Conservation (phyloP, 2,888 invertebrate species). For the Myopa tessellatipennis region DNA sequence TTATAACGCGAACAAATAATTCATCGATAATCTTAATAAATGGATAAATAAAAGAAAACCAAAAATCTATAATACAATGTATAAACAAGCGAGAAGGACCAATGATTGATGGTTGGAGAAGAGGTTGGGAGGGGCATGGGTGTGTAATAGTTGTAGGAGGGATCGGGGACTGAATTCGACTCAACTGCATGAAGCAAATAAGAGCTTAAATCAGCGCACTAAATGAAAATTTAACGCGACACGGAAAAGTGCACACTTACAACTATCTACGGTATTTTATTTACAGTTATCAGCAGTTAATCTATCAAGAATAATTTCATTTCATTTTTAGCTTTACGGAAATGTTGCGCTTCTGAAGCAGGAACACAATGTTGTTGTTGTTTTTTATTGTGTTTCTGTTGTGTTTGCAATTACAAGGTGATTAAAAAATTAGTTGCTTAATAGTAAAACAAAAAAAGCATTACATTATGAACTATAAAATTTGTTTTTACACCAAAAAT, state of each 20-base stretch:
- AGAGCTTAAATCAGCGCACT: not conserved
- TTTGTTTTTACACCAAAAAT: slow-evolving; percentile 20
- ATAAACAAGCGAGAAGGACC: not conserved
- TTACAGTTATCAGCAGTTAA: not conserved
- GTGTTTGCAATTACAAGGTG: not conserved
- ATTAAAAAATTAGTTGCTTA: slow-evolving; percentile 15
- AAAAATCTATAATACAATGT: not conserved
- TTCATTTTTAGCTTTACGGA: slow-evolving; percentile 27
- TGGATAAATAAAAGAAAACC: not conserved
- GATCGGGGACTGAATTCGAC: not conserved
- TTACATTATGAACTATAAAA: not conserved
- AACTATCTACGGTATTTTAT: slow-evolving; percentile 16
- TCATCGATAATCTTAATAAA: no score
- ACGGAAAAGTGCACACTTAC: slow-evolving; percentile 9
- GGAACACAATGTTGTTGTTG: slow-evolving; percentile 27
- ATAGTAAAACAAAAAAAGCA: not conserved
- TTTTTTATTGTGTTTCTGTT: not conserved
- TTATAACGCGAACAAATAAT: not conserved
- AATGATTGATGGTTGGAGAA: not conserved
- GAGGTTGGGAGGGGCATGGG: not conserved
- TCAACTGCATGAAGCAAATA: not conserved
- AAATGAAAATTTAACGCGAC: not conserved
- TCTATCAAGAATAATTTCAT: not conserved
- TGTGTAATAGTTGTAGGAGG: not conserved
- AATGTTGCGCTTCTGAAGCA: slow-evolving; percentile 24